Evolutionary conservation across 2,888 invertebrate species (phyloP).

Genomic region (Malthinus flaveolus): DNA sequence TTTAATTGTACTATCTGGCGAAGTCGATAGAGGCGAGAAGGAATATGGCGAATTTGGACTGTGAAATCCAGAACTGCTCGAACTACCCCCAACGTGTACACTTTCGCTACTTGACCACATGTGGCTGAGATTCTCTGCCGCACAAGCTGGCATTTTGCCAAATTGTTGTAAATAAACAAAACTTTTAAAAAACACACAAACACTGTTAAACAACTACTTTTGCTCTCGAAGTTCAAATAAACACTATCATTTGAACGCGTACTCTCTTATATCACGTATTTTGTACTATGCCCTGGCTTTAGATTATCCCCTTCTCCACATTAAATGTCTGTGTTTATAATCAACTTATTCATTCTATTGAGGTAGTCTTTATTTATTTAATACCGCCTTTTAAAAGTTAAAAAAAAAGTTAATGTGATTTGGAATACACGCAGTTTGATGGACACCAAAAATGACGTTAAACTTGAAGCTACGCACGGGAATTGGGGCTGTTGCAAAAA

Average conservation of each 20-base stretch:
- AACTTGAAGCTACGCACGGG: too few species aligned
- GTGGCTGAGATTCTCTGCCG: slow-evolving; percentile 64
- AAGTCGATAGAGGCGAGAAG: slow-evolving; percentile 58
- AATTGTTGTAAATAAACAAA: slow-evolving; percentile 8
- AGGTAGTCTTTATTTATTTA: slow-evolving; percentile 31
- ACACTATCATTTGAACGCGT: slow-evolving; percentile 20
- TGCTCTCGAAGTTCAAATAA: slow-evolving; percentile 21
- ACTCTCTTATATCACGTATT: slow-evolving; percentile 45
- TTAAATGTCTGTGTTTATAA: slow-evolving; percentile 17
- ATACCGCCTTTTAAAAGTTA: neutral
- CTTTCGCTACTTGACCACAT: slow-evolving; percentile 59
- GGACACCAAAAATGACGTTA: too few species aligned
- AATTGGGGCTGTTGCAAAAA: too few species aligned
- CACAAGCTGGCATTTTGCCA: slow-evolving; percentile 66
- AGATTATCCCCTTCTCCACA: slow-evolving; percentile 31
- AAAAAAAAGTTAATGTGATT: neutral
- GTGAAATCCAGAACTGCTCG: slow-evolving; percentile 51
- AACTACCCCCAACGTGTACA: slow-evolving; percentile 58
- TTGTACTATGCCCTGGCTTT: slow-evolving; percentile 47
- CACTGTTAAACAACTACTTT: slow-evolving; percentile 12
- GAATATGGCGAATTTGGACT: slow-evolving; percentile 56
- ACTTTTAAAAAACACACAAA: slow-evolving; percentile 2
- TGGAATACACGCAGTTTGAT: too few species aligned
- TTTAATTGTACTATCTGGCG: slow-evolving; percentile 60
- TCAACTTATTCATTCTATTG: slow-evolving; percentile 30